Evolutionary conservation across 2,888 invertebrate genomes (phyloP), one percentile per base, ranked within the genome.

Genomic region (Athalia rosae): DNA sequence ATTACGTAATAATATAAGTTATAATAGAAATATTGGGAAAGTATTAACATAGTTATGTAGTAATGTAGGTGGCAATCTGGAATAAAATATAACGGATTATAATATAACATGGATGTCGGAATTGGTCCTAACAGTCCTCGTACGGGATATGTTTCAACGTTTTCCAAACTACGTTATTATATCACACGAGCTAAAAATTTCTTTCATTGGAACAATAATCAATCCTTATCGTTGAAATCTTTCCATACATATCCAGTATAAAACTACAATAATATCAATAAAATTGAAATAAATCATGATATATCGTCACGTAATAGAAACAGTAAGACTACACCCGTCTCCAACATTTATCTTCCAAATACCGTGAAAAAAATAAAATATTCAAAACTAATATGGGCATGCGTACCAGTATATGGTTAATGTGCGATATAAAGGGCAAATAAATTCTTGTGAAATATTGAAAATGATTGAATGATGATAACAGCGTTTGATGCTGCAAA

Each of bases 1-100:
- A 82, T 73, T 76, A 83, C 79, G 81, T 80, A 82, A 82, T 82
- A 85, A 83, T 77, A 83, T 85, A 84, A 62, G 83, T 85, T 82
- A 83, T 84, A 83, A 83, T 82, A 84, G 82, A 85, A 82, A 79
- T 82, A 82, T 82, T 80, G 81, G 82, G 83, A 84, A 83, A 83
- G 84, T 83, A 79, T 80, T 78, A 81, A 79, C 83, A 78, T 83
- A 84, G 84, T 84, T 84, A 84, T 85, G 83, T 83, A 85, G 83
- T 85, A 83, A 82, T 80, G 84, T 86, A 84, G 87, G 83, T 87
- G 85, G 86, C 84, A 88, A 89, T 89, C 88, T 89, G 88, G 88
- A 89, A 89, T 85, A 85, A 88, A 88, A 88, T 89, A 87, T 84
- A 87, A 86, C 86, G 86, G 87, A 86, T 88, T 88, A 88, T 85